Evolutionary conservation across 2,888 invertebrate species (phyloP), one percentile per base, ranked within the genome.

Genomic region (Apoda limacodes): DNA sequence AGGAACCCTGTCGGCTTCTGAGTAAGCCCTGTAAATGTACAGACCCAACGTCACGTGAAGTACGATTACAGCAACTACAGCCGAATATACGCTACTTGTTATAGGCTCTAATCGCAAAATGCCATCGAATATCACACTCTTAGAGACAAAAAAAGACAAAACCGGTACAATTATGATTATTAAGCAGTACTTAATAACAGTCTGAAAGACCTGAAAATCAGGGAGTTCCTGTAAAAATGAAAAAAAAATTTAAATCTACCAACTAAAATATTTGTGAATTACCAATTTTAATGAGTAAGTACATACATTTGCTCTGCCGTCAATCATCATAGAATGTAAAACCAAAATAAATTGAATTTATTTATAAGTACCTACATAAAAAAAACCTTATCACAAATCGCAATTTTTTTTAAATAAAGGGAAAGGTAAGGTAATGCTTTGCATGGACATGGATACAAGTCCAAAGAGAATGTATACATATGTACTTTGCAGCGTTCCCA

Each of bases 21-120:
- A 86, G 60, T 92, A 93, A 0, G 92, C 92, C 51, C 83, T 84
- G 56, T 87, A 89, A 50, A 93, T 90, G 55, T 90, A 93, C 25
- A 90, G 68, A 13, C 88, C 93, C 35, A 93, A 59, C 3, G 91
- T 89, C 39, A 90, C 54, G 57, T 93, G 93, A 30, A 93, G 69
- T 4, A 88, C 85, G 4, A 91, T 50, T 6, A 93, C 86, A 1
- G 93, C 89, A 25, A 88, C 83, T 21, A 89, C 84, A 13, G 93
- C 93, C 3, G 93, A 86, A 60, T 88, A 90, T 17, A 93, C 89
- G 62, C 90, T 92, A 48, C 89, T 88, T 11, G 84, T 82, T 22
- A 90, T 63, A 14, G 82, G 64, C 24, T 78, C 70, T 39, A 84
- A 48, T 15, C 60, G 54, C 24, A 84, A 67, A 42, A 85, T 69